Conservation (phyloP, 2,797 vertebrate genomes). For the Scleropages formosus region DNA sequence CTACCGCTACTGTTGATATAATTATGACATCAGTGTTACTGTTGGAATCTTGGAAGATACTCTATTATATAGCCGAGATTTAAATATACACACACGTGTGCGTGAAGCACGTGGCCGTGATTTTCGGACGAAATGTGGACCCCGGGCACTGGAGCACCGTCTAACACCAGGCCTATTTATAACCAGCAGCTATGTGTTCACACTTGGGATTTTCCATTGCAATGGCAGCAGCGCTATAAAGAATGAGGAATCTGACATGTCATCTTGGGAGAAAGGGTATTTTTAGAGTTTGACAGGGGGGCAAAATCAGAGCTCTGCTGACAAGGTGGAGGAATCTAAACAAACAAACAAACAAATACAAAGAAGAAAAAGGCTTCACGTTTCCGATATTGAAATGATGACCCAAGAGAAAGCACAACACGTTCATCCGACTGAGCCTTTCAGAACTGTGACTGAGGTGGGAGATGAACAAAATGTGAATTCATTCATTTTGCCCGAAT, state of each 20-base stretch:
- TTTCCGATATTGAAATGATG: slow-evolving; percentile 14
- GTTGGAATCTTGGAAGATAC: too few species aligned
- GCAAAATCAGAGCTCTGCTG: slow-evolving; percentile 29
- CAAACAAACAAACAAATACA: too few species aligned
- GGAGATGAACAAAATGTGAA: too few species aligned
- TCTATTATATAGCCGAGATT: too few species aligned
- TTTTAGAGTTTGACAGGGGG: slow-evolving; percentile 47
- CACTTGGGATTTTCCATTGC: slow-evolving; percentile 63
- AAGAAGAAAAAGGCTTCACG: slow-evolving; percentile 17
- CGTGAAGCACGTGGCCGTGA: too few species aligned
- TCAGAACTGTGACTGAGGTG: neutral
- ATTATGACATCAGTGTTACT: too few species aligned
- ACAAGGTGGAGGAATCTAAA: slow-evolving; percentile 2
- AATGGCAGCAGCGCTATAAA: slow-evolving; percentile 43
- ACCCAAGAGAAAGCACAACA: slow-evolving; percentile 11
- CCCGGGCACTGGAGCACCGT: too few species aligned
- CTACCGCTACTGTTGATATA: too few species aligned
- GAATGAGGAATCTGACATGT: slow-evolving; percentile 54
- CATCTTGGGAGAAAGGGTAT: slow-evolving; percentile 44
- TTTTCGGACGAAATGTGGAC: too few species aligned
- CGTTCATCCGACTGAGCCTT: slow-evolving; percentile 7
- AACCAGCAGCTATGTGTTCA: slow-evolving; percentile 56
- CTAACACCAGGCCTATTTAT: slow-evolving; percentile 60
- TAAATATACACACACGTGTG: too few species aligned
- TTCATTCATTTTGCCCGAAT: too few species aligned